phyloP scores from a whole-genome alignment of 1,140 invertebrate genomes.

The Copidosoma floridanum region DNA sequence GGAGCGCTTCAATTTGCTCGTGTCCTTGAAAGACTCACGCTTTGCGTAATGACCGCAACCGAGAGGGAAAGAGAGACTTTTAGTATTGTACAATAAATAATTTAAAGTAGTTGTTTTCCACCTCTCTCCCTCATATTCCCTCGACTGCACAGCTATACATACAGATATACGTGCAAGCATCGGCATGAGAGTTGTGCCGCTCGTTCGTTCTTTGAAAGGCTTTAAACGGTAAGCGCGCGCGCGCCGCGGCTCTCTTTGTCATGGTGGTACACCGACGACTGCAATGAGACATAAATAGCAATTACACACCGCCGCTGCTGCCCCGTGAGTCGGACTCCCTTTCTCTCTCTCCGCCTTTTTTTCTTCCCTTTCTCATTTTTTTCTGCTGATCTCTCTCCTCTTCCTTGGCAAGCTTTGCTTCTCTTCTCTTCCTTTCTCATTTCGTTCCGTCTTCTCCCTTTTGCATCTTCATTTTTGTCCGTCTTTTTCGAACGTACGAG shows the following conservation, averaged over 20 bases:
- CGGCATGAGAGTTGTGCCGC: too few relatives aligned
- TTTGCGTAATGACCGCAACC: slow-evolving; percentile 27
- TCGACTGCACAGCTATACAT: too few relatives aligned
- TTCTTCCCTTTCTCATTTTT: slow-evolving; percentile 7
- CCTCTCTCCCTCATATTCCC: background rate
- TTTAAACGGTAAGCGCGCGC: slow-evolving; percentile 43
- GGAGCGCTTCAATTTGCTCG: slow-evolving; percentile 29
- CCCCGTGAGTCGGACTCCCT: slow-evolving; percentile 21
- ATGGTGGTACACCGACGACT: slow-evolving; percentile 38
- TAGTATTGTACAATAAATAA: slow-evolving; percentile 33
- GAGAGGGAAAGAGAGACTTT: slow-evolving; percentile 13
- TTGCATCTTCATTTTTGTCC: slow-evolving; percentile 8
- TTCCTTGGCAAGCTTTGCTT: background rate
- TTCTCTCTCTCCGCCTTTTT: slow-evolving; percentile 19
- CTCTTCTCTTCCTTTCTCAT: background rate
- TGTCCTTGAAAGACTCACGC: slow-evolving; percentile 30
- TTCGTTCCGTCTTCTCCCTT: background rate
- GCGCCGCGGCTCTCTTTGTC: slow-evolving; percentile 43
- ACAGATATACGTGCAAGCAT: too few relatives aligned
- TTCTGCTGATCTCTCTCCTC: slow-evolving; percentile 9
- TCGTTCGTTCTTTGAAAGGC: slow-evolving; percentile 35
- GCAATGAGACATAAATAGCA: slow-evolving; percentile 54
- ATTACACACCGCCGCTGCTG: slow-evolving; percentile 39
- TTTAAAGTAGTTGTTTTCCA: slow-evolving; percentile 32
- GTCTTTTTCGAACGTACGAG: background rate